Evolutionary conservation across 23 tunicate genomes (phyloP), one percentile per base, ranked within the genome.

Genomic region (Clavelina lepadiformis): DNA sequence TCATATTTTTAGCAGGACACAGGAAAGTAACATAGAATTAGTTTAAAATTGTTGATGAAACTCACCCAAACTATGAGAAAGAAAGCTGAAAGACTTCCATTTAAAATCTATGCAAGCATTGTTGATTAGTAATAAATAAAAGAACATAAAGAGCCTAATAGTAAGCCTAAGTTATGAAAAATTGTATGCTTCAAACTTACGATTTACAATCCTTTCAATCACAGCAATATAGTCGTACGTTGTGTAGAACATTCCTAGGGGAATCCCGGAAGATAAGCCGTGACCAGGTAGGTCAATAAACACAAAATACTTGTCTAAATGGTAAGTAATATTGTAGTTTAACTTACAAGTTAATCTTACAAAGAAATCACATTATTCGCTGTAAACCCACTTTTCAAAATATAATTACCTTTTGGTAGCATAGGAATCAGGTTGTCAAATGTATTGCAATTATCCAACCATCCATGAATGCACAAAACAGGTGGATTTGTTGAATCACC

Each of bases 381-480:
- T n/a, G n/a, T n/a, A n/a, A n/a, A n/a, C n/a, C n/a, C n/a, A n/a
- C n/a, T n/a, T n/a, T n/a, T n/a, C n/a, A n/a, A n/a, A n/a, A n/a
- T n/a, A n/a, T n/a, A 64, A 34, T 56, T 18, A 79, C 91, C 91
- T 82, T 74, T 22, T 21, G 81, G 75, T 29, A 82, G 38, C 3
- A 74, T 28, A 31, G 91, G 91, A 61, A 73, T 69, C 50, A 82
- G 52, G n/a, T 56, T 66, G 33, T 82, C 77, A 51, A 82, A 82
- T 11, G 80, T 68, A 33, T 82, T 82, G 37, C 75, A 74, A 50
- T 82, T 82, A 36, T 82, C 91, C 52, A 82, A 68, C 91, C 91
- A 82, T n/a, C 91, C 91, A 54, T 82, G 91, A 0, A 75, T 29
- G 46, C 81, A 73, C 8, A 82, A 34, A 28, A 82, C 81, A n/a